These are phyloP conservation scores for Puntigrus tetrazona DNA, from an alignment of 2,113 vertebrate genomes.

Conservation along the genomic window DNA sequence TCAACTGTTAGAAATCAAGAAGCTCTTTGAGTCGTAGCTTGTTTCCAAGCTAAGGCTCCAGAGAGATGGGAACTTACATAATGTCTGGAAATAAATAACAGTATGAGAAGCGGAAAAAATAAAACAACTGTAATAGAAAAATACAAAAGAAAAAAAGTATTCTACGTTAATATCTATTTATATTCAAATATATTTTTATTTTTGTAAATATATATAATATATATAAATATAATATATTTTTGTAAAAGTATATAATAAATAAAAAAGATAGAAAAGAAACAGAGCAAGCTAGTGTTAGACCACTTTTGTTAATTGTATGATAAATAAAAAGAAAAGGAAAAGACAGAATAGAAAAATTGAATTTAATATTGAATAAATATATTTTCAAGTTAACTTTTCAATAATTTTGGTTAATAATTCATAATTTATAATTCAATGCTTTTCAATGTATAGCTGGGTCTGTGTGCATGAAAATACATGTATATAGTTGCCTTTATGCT, in stretches of 20 bases:
- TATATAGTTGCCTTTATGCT: background rate
- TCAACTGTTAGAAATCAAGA: background rate
- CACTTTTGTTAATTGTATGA: too few species aligned
- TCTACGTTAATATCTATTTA: too few species aligned
- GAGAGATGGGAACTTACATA: background rate
- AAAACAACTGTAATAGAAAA: background rate
- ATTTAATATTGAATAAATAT: background rate
- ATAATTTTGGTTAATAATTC: too few species aligned
- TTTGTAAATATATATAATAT: too few species aligned
- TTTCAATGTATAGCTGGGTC: background rate
- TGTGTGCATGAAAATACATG: background rate
- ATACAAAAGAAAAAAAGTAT: background rate
- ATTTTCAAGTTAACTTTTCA: background rate
- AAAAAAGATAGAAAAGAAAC: too few species aligned
- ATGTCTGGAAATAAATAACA: background rate
- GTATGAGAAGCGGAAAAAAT: background rate
- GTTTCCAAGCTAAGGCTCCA: background rate
- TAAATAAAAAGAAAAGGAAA: too few species aligned
- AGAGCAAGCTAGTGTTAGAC: too few species aligned
- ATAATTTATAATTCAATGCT: background rate
- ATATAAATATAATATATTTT: too few species aligned
- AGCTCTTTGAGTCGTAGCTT: background rate
- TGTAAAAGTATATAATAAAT: too few species aligned
- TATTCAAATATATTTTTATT: background rate
- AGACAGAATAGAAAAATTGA: too few species aligned